Evolutionary conservation across 1,140 invertebrate genomes (phyloP).

Genomic region (Asobara japonica): DNA sequence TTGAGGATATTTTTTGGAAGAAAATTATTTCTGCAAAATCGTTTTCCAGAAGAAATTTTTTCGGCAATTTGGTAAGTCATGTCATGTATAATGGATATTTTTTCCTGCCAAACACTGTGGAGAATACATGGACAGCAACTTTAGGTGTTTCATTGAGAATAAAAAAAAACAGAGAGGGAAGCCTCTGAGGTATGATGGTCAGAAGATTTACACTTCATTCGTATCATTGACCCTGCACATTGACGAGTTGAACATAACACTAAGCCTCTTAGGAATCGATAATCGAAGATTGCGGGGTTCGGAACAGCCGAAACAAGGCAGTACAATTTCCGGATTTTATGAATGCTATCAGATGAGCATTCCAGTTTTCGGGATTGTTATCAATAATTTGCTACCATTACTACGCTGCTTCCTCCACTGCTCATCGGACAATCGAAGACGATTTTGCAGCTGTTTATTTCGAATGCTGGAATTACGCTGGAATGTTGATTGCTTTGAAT

Average conservation of each 20-base stretch:
- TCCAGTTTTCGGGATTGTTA: background rate
- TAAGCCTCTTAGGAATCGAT: background rate
- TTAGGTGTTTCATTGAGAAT: background rate
- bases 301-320: background rate
- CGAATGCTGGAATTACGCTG: background rate
- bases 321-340: background rate
- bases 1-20: no score
- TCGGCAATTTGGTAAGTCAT: no score
- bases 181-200: background rate
- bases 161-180: background rate
- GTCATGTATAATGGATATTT: no score
- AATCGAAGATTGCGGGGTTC: background rate
- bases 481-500: background rate
- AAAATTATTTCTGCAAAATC: no score
- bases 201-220: background rate
- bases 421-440: background rate
- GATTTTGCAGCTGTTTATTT: background rate
- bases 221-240: slow-evolving; percentile 3
- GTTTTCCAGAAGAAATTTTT: no score
- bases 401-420: background rate
- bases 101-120: no score
- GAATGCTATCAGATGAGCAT: background rate
- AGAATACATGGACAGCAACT: background rate
- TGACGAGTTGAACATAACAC: background rate
- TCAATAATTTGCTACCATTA: background rate